phyloP scores from a whole-genome alignment of 2,113 vertebrate species.

The Serilophus lunatus region DNA sequence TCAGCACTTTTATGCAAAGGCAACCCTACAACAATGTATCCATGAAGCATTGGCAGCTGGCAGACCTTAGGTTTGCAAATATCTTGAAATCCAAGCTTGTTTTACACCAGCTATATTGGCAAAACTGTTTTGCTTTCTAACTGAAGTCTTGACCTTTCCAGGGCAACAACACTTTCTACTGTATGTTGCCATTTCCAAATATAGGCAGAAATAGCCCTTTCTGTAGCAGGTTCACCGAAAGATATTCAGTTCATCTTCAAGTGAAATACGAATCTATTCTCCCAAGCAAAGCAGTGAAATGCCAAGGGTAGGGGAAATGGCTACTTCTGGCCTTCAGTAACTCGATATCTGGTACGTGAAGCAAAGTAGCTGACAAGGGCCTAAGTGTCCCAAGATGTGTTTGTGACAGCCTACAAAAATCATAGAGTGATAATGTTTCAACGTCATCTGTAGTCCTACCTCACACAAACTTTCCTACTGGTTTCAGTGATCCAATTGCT shows the following conservation, averaged over 20 bases:
- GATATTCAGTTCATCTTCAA: neutral
- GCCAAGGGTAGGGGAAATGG: neutral
- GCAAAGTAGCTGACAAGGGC: neutral
- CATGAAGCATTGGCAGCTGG: neutral
- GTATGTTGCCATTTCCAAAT: neutral
- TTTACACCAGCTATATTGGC: neutral
- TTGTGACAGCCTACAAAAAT: neutral
- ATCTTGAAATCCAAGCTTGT: neutral
- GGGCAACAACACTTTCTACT: neutral
- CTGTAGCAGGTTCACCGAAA: neutral
- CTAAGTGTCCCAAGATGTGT: fast-evolving
- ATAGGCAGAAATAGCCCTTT: neutral
- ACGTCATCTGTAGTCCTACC: neutral
- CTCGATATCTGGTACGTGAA: neutral
- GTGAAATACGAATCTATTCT: neutral
- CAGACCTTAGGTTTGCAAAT: neutral
- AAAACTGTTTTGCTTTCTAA: neutral
- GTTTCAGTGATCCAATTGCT: neutral
- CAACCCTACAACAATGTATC: neutral
- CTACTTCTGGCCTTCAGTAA: neutral
- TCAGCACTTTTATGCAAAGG: neutral
- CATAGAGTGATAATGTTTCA: neutral
- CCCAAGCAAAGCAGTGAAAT: neutral
- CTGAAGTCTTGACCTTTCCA: neutral
- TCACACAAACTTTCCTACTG: neutral